phyloP scores from a whole-genome alignment of 1,140 invertebrate genomes.

The Arion vulgaris region DNA sequence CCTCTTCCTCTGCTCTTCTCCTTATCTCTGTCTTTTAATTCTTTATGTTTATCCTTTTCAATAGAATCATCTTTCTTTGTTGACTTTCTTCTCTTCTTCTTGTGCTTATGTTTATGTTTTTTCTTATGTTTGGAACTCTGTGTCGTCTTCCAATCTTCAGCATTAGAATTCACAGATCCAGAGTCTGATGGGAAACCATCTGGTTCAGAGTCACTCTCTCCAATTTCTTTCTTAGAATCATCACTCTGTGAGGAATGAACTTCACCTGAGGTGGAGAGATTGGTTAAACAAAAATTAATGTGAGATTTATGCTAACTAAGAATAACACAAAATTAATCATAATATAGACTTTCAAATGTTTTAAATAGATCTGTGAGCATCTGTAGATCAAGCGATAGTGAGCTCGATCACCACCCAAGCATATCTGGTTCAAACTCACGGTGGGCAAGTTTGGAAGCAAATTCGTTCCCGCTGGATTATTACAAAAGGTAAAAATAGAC shows the following conservation, averaged over 20 bases:
- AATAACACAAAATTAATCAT: neutral
- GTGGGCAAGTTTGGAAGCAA: too few relatives aligned
- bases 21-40: conserved; percentile 29
- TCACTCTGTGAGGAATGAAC: conserved; percentile 47
- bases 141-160: conserved; percentile 23
- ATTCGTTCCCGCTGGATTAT: too few relatives aligned
- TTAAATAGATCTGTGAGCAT: too few relatives aligned
- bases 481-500: too few relatives aligned
- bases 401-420: too few relatives aligned
- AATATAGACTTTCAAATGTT: too few relatives aligned
- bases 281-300: neutral
- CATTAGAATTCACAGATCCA: conserved; percentile 52
- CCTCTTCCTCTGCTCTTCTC: conserved; percentile 46
- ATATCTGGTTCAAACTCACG: too few relatives aligned
- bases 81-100: conserved; percentile 61
- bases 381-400: too few relatives aligned
- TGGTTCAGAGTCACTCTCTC: conserved; percentile 56
- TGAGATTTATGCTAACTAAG: neutral
- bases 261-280: conserved; percentile 36
- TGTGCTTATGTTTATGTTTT: conserved; percentile 60
- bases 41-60: conserved; percentile 20
- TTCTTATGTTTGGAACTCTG: conserved; percentile 56
- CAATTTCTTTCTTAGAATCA: conserved; percentile 49
- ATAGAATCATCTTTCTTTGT: conserved; percentile 41
- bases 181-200: conserved; percentile 46